A percentile compares a stretch with the other conserved stretches of the same genome.
Evolutionary conservation across 2,888 invertebrate genomes (phyloP).

Genomic region (Acrocyrtus sp.): DNA sequence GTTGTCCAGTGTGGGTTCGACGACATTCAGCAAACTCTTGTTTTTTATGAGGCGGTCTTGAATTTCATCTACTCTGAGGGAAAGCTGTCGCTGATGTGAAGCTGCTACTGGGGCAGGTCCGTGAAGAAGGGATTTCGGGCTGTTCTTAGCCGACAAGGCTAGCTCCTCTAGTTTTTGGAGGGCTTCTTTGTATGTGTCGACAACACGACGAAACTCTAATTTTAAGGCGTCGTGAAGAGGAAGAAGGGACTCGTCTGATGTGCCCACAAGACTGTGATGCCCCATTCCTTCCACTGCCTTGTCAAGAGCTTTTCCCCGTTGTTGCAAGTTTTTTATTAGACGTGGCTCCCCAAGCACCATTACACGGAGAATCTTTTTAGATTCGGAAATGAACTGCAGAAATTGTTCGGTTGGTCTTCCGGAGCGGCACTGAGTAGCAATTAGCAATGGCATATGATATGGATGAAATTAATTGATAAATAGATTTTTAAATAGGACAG

Average conservation of each 20-base stretch:
- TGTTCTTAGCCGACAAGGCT: conserved; percentile 65
- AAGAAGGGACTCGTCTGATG: conserved; percentile 69
- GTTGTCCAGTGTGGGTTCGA: conserved; percentile 80
- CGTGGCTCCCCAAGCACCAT: conserved; percentile 69
- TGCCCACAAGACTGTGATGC: conserved; percentile 82
- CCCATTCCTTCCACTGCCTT: conserved; percentile 89
- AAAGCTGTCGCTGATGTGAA: conserved; percentile 88
- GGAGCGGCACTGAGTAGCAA: conserved; percentile 25
- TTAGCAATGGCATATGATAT: neutral
- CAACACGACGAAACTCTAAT: conserved; percentile 81
- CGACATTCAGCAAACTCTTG: conserved; percentile 80
- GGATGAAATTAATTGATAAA: neutral
- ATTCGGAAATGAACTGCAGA: conserved; percentile 65
- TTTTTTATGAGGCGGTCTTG: conserved; percentile 91
- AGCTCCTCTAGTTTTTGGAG: conserved; percentile 81
- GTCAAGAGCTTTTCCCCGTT: conserved; percentile 79
- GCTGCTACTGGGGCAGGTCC: conserved; percentile 80
- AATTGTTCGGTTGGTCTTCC: conserved; percentile 45
- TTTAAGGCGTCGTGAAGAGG: conserved; percentile 67
- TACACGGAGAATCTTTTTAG: conserved; percentile 68
- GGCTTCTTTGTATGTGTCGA: conserved; percentile 87
- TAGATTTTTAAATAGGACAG: too few relatives aligned
- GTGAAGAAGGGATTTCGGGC: conserved; percentile 67
- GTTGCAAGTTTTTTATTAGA: conserved; percentile 74
- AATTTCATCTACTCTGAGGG: conserved; percentile 75